A percentile compares a stretch with the other conserved stretches of the same genome.
phyloP scores from a whole-genome alignment of 23 tunicate species.

The Trididemnum nubilum region DNA sequence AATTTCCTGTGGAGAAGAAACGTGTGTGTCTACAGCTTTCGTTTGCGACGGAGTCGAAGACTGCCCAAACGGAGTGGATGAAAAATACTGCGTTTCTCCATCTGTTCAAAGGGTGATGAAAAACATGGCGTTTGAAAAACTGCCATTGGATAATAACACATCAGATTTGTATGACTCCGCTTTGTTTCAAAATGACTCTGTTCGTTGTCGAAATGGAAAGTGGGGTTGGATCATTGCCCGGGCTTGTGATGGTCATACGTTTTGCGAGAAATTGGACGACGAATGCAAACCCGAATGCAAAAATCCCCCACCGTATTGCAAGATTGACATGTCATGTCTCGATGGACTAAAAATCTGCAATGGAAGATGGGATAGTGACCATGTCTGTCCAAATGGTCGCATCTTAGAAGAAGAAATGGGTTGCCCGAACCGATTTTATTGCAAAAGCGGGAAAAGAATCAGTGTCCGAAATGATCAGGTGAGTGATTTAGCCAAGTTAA shows the following conservation, averaged over 20 bases:
- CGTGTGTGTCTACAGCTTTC: constrained; percentile 16
- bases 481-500: no score
- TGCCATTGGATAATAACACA: not conserved
- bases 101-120: not conserved
- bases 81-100: constrained; percentile 39
- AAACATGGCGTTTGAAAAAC: not conserved
- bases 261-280: constrained; percentile 46
- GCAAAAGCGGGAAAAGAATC: constrained; percentile 41
- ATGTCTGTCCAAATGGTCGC: constrained; percentile 19
- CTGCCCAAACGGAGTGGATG: constrained; percentile 62
- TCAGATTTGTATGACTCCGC: not conserved
- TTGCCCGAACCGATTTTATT: constrained; percentile 65
- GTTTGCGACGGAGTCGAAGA: constrained; percentile 48
- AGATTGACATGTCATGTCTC: constrained; percentile 34
- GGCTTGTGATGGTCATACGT: constrained; percentile 55
- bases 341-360: constrained; percentile 46
- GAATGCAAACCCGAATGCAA: constrained; percentile 49
- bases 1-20: constrained; percentile 62
- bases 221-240: constrained; percentile 13
- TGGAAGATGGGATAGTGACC: constrained; percentile 63
- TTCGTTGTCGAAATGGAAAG: not conserved
- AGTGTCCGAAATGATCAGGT: constrained; percentile 61
- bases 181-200: not conserved
- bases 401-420: constrained; percentile 55
- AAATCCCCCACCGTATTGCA: constrained; percentile 42